Base-by-base conservation (phyloP, 1,140 invertebrate species). In the Zaprionus vittiger region DNA sequence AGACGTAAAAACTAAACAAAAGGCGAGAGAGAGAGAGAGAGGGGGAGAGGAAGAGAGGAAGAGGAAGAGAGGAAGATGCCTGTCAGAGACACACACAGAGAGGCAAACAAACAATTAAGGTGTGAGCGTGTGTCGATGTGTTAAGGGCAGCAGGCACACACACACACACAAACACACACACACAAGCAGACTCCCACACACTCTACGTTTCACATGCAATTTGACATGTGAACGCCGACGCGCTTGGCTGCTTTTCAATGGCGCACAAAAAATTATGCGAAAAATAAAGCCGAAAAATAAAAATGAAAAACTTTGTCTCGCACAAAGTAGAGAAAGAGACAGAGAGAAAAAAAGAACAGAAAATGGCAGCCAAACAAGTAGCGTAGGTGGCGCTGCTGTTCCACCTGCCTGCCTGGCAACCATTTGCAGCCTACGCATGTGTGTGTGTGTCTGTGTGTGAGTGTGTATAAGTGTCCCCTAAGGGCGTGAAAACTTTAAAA, bases 1-100 rank as follows among this genome's bases (percentile, higher is more conserved):
- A 87, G 84, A 87, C 84, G 78, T 89, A 77, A 89, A 87, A 89
- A 89, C 81, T 90, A 89, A 89, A 89, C 84, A 89, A 89, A 89
- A 81, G 84, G 31, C 37, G 34, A 83, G 52, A 64, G 64, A 61
- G 69, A 60, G 61, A 61, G 62, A 47, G 67, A 66, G 34, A 70
- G 24, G 41, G 20, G 14, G 5, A 34, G 5, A 24, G 12, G 1
- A 9, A 9, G n/a, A 22, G 55, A 14, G 31, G 4, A 15, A 14
- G 5, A 12, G n/a, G 4, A n/a, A 4, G 20, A 14, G 20, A 7
- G 31, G 56, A 17, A 17, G 41, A 47, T 7, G 54, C 3, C 62
- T 76, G 60, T 71, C 31, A 67, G 62, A 75, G 60, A 70, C 69
- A 73, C 69, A 73, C 38, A 47, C n/a, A 17, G 41, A 7, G 34